These are phyloP conservation scores for Amphimedon queenslandica DNA, from an alignment of 37 sponge, comb jelly and placozoan genomes.

Conservation along the genomic window DNA sequence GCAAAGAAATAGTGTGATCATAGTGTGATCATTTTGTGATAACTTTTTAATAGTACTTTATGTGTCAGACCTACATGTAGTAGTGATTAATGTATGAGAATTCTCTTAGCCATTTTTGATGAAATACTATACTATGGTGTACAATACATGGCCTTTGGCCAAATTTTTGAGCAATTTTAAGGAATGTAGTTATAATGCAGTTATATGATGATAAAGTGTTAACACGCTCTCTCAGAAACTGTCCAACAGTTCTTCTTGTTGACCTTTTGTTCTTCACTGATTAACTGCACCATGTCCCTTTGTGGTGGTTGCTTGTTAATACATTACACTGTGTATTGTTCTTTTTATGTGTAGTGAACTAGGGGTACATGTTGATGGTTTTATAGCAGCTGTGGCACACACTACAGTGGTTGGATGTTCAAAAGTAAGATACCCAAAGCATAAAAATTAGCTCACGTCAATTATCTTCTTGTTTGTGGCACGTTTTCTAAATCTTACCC, in stretches of 20 bases:
- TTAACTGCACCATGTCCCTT: no score
- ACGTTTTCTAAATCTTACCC: background rate
- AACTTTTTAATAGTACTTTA: background rate
- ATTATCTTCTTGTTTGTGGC: background rate
- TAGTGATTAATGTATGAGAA: no score
- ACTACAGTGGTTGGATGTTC: constrained; percentile 88
- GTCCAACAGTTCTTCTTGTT: no score
- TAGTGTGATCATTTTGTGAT: background rate
- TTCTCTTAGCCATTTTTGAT: background rate
- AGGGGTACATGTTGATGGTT: constrained; percentile 91
- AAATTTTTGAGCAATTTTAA: no score
- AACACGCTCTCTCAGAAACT: no score
- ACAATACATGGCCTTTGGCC: no score
- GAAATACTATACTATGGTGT: background rate
- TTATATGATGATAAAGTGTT: no score
- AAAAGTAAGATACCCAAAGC: constrained; percentile 31
- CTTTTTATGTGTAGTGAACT: constrained; percentile 80
- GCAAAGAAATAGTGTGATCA: background rate
- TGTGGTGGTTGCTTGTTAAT: no score
- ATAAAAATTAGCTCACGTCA: background rate
- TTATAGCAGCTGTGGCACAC: constrained; percentile 86
- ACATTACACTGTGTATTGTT: no score
- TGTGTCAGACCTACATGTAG: background rate
- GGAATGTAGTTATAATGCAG: no score
- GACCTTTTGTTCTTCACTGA: no score